Evolutionary conservation across 2,113 vertebrate genomes (phyloP).

Genomic region (Raphicerus campestris): DNA sequence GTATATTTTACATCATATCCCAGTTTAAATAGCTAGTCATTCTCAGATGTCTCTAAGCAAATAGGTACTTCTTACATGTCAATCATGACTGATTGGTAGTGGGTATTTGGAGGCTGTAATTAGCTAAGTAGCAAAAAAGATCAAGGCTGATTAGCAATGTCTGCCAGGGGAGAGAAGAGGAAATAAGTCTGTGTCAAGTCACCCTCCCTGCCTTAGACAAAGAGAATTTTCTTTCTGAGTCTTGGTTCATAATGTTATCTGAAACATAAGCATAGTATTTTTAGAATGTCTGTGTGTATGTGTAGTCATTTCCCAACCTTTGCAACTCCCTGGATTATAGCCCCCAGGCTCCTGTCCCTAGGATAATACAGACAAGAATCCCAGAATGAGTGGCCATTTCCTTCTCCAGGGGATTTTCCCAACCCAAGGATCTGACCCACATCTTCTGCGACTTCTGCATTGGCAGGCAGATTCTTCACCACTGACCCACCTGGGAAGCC

Average conservation of each 20-base stretch:
- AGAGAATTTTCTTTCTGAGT: neutral
- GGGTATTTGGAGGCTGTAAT: neutral
- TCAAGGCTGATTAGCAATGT: neutral
- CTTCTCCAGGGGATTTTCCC: neutral
- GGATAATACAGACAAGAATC: neutral
- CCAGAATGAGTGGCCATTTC: neutral
- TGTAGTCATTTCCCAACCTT: neutral
- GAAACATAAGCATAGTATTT: neutral
- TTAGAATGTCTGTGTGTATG: neutral
- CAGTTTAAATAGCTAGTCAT: neutral
- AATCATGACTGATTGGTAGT: neutral
- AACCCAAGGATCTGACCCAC: neutral
- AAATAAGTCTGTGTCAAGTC: neutral
- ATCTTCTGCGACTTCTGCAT: neutral
- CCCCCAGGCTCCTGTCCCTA: neutral
- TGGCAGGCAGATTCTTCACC: neutral
- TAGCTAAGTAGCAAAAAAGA: neutral
- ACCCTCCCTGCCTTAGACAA: neutral
- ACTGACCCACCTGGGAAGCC: neutral
- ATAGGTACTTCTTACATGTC: too few species aligned
- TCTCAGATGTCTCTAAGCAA: neutral
- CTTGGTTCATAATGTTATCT: neutral
- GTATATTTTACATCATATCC: neutral
- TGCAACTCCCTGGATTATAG: neutral
- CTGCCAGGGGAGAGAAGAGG: neutral